Percentiles rank a stretch among this genome's conserved stretches.
Conservation (phyloP, 1,140 invertebrate species). For the Ctenoplectra terminalis region DNA sequence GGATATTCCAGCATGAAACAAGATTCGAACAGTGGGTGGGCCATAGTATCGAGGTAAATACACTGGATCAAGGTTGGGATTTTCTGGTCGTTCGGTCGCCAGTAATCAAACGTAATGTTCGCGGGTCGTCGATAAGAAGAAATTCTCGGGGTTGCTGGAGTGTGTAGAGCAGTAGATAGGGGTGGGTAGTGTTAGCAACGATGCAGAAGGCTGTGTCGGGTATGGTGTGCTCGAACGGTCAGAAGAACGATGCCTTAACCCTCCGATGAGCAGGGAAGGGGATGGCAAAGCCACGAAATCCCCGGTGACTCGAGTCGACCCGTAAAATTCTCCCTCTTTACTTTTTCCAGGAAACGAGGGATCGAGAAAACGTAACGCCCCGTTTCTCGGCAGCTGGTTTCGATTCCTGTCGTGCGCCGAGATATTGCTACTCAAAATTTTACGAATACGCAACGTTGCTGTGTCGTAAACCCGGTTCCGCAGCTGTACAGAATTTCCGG, state of each 20-base stretch:
- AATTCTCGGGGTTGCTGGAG: background rate
- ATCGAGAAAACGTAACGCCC: background rate
- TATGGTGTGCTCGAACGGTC: background rate
- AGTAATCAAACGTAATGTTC: conserved; percentile 38
- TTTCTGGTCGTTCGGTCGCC: background rate
- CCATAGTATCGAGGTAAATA: background rate
- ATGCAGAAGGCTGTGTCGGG: background rate
- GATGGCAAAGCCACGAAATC: background rate
- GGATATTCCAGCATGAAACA: background rate
- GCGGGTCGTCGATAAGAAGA: background rate
- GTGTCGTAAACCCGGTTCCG: conserved; percentile 8
- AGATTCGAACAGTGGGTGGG: background rate
- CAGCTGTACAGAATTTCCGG: background rate
- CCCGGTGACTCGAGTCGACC: background rate
- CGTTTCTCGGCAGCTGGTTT: background rate
- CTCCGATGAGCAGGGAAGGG: no score
- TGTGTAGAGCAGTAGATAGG: background rate
- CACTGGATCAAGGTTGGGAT: background rate
- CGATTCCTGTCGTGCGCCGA: background rate
- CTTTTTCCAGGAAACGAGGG: no score
- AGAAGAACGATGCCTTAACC: background rate
- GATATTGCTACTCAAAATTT: conserved; percentile 45
- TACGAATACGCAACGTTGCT: conserved; percentile 25
- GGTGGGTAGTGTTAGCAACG: background rate
- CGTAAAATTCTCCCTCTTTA: background rate